Evolutionary conservation across 2,797 vertebrate species (phyloP), one percentile per base, ranked within the genome.

Genomic region (Silurus aristotelis): DNA sequence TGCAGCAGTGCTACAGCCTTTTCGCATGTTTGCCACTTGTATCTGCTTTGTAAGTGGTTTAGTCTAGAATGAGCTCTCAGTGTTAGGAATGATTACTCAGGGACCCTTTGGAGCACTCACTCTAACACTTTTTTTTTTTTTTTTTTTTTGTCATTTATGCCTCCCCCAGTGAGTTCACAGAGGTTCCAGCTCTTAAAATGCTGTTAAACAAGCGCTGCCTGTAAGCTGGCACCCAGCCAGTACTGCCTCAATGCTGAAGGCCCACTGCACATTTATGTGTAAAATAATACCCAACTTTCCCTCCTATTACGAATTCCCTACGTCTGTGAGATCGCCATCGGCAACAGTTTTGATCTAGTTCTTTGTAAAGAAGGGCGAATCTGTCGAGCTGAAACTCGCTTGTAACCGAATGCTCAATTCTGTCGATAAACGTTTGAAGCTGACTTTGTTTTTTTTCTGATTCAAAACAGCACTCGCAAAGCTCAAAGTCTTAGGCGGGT

Each of bases 141-240:
- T 20, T 58, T 58, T 58, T 20, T 22, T 73, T 55, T 72, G 27
- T 56, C 27, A 20, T 43, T 72, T 56, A 10, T 22, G 19, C 15
- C 67, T 56, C 58, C 25, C 55, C 15, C 46, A 17, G 19, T 56
- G 68, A 63, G 48, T 72, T 81, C 38, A 56, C 55, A n/a, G n/a
- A 80, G 66, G 83, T 67, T 80, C 38, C 77, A 55, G 70, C 80
- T 82, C 52, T 70, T 82, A 70, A 82, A 82, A 68, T 43, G 25
- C 52, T 82, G 80, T 31, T 67, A 52, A 58, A 61, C 5, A 77
- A 67, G 3, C 48, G 9, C 1, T 25, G 58, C 78, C 31, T 72
- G 25, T 20, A 80, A 77, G 63, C 25, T 71, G 72, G 46, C 38
- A 67, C 31, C n/a, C 22, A 20, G 56, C 71, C 80, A 64, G 15